Evolutionary conservation across 2,113 vertebrate genomes (phyloP), one percentile per base, ranked within the genome.

Genomic region (Boulengerochromis microlepis): DNA sequence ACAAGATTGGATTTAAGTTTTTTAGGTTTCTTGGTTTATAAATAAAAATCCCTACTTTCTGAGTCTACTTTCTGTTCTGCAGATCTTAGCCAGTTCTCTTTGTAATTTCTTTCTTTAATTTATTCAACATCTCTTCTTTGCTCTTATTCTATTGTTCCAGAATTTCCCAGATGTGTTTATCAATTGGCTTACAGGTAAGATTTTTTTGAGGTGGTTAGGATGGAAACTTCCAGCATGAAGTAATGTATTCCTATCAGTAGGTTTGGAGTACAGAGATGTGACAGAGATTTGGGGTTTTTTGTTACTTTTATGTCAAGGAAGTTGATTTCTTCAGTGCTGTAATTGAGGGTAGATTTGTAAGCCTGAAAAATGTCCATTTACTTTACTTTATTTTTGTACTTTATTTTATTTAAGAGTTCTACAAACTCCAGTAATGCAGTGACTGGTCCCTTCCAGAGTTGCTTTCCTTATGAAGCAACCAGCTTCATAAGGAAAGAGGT

Each of bases 271-370:
- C 56, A 59, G 26, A 26, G 54, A 15, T 24, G 7, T 26, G 22
- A 57, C 22, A 57, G 54, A 59, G 26, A 59, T 31, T 31, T 59
- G 13, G 3, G 0, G 0, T 3, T 57, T 56, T 59, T 59, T 59
- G 5, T 59, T 59, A 59, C 56, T 59, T 59, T 59, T 31, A 59
- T 59, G 56, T 59, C 3, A 59, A 0, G 56, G 56, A 59, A 59
- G 26, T 2, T 56, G n/a, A 56, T 56, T 31, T 59, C 56, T 59
- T 59, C 3, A 59, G 4, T 29, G 26, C 26, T 59, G 56, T 0
- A 59, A 59, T 31, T 59, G 5, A 59, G 8, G 56, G 5, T 31
- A 29, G 5, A 0, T 3, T 15, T 56, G 1, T 2, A 59, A 59
- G 24, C 56, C 56, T 59, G 13, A 16, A 59, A 59, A 16, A 16